Base-by-base conservation (phyloP, 1,140 invertebrate species). In the Samia ricini region DNA sequence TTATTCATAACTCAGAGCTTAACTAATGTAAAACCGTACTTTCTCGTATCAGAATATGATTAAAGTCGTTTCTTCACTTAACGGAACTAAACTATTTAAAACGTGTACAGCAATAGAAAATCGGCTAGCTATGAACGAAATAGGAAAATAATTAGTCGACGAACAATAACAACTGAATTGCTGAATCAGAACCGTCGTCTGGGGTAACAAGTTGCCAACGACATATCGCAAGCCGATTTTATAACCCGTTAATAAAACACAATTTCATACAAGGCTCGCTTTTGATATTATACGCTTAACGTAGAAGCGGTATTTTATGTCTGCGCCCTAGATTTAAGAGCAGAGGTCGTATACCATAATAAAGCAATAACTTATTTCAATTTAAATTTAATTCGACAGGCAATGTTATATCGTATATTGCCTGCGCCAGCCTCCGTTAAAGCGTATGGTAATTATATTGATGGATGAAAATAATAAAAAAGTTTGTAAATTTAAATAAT, bases 361-460 rank as follows among this genome's bases (percentile, higher is more conserved):
- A 85, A 86, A 88, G 85, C 83, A 77, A 85, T 88, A 85, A 88
- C 88, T 89, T 86, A 85, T 82, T 81, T 76, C 79, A 75, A 84
- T 86, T 89, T 84, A 88, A 87, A 88, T 84, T 89, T 85, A 86
- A 89, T 89, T 86, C 88, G 86, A 85, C 86, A 84, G 77, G 73
- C 65, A 68, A 68, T 74, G 74, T 80, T 56, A 83, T 8, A 29
- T 29, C 26, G 80, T 82, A 81, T 77, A 72, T 67, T 71, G 69
- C 79, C 77, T 85, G 77, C 71, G 74, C 75, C 77, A 81, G 77
- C 83, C 86, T 82, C 83, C 81, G 85, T 87, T 84, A 81, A 85
- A 85, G 64, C 72, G 75, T 59, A 51, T 20, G 8, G 18, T 10
- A 51, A 18, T 51, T 51, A 51, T 20, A 20, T 51, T 51, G 49